A percentile compares a stretch with the other conserved stretches of the same genome.
phyloP scores from a whole-genome alignment of 1,140 invertebrate genomes.

The Drosophila prosaltans region DNA sequence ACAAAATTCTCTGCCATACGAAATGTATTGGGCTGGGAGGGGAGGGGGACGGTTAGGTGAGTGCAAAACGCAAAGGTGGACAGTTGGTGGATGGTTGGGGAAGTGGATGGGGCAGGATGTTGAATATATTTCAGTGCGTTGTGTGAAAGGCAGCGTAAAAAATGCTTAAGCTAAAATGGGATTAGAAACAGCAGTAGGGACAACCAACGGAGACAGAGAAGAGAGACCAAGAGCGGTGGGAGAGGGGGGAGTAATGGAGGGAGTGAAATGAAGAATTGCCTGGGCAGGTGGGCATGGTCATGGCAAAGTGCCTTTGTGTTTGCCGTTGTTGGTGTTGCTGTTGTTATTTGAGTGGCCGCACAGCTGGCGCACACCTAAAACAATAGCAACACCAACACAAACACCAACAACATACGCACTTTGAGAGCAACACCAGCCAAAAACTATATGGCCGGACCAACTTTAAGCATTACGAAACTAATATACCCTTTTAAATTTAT shows the following conservation, averaged over 20 bases:
- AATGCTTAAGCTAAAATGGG: conserved; percentile 78
- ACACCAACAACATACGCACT: conserved; percentile 5
- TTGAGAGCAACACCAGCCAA: not conserved
- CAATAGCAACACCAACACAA: conserved; percentile 23
- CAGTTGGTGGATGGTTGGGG: not conserved
- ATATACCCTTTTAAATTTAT: not conserved
- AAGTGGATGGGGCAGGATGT: not conserved
- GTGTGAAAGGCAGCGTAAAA: conserved; percentile 65
- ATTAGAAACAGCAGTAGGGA: conserved; percentile 63
- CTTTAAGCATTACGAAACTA: not conserved
- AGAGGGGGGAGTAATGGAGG: conserved; percentile 4
- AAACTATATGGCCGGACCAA: too few species aligned
- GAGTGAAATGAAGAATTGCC: conserved; percentile 28
- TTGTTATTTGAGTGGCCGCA: conserved; percentile 68
- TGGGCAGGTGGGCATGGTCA: conserved; percentile 30
- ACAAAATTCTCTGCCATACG: not conserved
- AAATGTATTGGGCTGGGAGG: conserved; percentile 12
- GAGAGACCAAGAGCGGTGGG: not conserved
- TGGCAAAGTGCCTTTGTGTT: conserved; percentile 52
- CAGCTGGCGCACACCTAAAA: conserved; percentile 57
- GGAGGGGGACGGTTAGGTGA: not conserved
- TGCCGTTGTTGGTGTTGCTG: conserved; percentile 22
- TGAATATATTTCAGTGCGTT: conserved; percentile 51
- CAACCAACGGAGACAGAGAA: conserved; percentile 24
- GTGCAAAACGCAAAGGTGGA: not conserved